Evolutionary conservation across 2,888 invertebrate species (phyloP), one percentile per base, ranked within the genome.

Genomic region (Microctonus brassicae): DNA sequence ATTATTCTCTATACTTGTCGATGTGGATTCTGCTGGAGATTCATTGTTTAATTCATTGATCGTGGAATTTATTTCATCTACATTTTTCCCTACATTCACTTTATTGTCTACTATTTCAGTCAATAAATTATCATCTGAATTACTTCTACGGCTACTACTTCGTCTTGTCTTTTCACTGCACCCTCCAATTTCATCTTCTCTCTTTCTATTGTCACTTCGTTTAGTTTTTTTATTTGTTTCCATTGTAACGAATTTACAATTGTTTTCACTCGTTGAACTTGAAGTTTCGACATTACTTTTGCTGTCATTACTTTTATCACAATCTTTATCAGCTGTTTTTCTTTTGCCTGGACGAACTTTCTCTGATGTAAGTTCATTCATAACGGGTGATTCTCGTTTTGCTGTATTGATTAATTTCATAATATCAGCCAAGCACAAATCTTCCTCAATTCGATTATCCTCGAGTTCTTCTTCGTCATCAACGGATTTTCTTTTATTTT

Each of bases 381-480:
- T 33, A 9, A 67, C 55, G 17, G 62, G 22, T 2, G 71, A 55
- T 29, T 61, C 47, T 5, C 60, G 10, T 64, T 64, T 11, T 34
- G 72, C 62, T 57, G 81, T 39, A 10, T 83, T 79, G 22, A 84
- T 83, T 29, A 84, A 73, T 64, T 82, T 81, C 81, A 83, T 81
- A 10, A 85, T 83, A 68, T 85, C 83, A 0, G 80, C 80, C 1
- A 85, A 70, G 33, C 78, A 78, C n/a, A 80, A 65, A 58, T 83
- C 82, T 2, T 83, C 80, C 0, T 73, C 65, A 0, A 77, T 65
- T 5, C 58, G 22, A 36, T 72, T 70, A 6, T 80, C 76, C 17
- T 83, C 80, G 0, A 63, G 20, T 5, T 64, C 55, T 3, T 80
- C 77, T 2, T 79, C n/a, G n/a, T n/a, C 77, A 3, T 73, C 73